Evolutionary conservation across 2,888 invertebrate species (phyloP).

Genomic region (Lepeophtheirus nordmannii): DNA sequence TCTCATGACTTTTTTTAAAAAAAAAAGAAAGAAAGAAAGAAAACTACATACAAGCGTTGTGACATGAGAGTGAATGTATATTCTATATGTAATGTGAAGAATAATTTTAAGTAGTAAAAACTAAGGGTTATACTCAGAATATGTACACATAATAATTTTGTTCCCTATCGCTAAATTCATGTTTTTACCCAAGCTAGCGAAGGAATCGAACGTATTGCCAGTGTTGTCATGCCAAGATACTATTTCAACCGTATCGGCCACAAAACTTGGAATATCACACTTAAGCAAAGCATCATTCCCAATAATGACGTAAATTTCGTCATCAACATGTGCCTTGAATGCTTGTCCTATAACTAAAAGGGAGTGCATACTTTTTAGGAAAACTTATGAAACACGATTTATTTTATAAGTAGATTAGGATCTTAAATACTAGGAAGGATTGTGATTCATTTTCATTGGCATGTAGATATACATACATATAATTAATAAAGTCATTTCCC

Average conservation of each 20-base stretch:
- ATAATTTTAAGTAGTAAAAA: too few species aligned
- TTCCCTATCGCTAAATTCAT: too few species aligned
- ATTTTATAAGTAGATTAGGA: too few species aligned
- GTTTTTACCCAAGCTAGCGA: background rate
- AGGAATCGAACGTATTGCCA: conserved; percentile 42
- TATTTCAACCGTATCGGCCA: conserved; percentile 67
- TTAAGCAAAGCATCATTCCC: conserved; percentile 29
- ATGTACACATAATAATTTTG: too few species aligned
- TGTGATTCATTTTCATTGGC: background rate
- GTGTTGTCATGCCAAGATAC: conserved; percentile 68
- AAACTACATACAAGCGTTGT: too few species aligned
- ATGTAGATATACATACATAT: background rate
- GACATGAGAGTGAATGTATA: too few species aligned
- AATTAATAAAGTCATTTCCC: background rate
- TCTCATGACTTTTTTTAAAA: too few species aligned
- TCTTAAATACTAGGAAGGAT: too few species aligned
- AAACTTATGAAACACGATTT: too few species aligned
- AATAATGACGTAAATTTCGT: conserved; percentile 28
- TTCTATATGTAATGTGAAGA: too few species aligned
- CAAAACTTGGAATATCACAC: conserved; percentile 43
- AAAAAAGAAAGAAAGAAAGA: too few species aligned
- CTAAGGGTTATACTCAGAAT: too few species aligned
- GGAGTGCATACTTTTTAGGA: background rate
- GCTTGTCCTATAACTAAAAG: conserved; percentile 28
- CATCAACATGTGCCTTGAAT: conserved; percentile 28